Evolutionary conservation across 2,888 invertebrate species (phyloP), one percentile per base, ranked within the genome.

Genomic region (Bembecia ichneumoniformis): DNA sequence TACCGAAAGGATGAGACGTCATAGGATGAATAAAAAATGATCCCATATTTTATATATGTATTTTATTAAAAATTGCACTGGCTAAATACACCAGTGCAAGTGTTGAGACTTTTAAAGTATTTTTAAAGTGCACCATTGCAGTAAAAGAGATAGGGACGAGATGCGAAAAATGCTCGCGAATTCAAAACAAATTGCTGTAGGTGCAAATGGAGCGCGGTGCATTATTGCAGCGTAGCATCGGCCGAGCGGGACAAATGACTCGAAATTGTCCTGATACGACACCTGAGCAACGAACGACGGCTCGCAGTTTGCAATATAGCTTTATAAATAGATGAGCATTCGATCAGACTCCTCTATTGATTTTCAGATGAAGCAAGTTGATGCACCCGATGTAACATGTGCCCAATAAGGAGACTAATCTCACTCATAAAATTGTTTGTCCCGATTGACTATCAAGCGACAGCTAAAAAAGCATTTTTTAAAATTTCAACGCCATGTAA

Each of bases 111-210:
- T 43, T 11, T 20, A 34, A 45, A 50, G 54, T 51, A 48, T 50
- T 67, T 68, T 66, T 68, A 67, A 67, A 73, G 66, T 69, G 66
- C 64, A 64, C 49, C 57, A 57, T 54, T 58, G 20, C n/a, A 16
- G 44, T 17, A 61, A 68, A 66, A 65, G 60, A 64, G 60, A 64
- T 65, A 67, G 58, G 51, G 51, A 55, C 58, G 58, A 56, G 57
- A 56, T 55, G 53, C 56, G 63, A 64, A 62, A 74, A 74, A 68
- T 71, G 71, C 66, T 71, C 66, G 67, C 59, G 70, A 71, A 74
- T 74, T 70, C 59, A 65, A 64, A 76, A 77, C 63, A 76, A 80
- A 80, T 74, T 74, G 76, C 71, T 58, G 65, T 51, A 68, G 67
- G 74, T 49, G 54, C 36, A 54, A 54, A 52, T 52, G 54, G 50